Base-by-base conservation (phyloP, 1,140 invertebrate species). In the Polypedilum pembai region DNA sequence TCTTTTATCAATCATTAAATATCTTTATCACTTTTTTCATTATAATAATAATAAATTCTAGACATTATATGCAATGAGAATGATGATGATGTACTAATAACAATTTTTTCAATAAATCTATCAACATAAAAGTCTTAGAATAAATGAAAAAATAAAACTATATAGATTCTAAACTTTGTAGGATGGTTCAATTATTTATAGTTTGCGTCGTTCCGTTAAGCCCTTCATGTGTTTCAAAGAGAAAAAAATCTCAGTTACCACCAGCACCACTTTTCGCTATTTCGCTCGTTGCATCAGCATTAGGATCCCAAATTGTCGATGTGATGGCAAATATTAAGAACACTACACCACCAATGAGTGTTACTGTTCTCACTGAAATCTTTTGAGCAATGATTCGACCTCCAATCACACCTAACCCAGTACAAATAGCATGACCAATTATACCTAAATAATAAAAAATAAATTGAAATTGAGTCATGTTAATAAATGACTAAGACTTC, bases 311-410 rank as follows among this genome's bases (percentile, higher is more conserved):
- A 41, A 80, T 76, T 20, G 82, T 76, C 66, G 81, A 79, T 73
- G 80, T 82, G 45, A 79, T 75, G 65, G 81, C 81, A 76, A 82
- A 82, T 56, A 80, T 77, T 73, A 81, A 72, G 74, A 76, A 40
- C 76, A 82, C 75, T 45, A 75, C 33, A 83, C 85, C 69, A 76
- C 78, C 76, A 77, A 84, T 8, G 77, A 80, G 7, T 87, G 83
- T 76, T 76, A 80, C 0, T 84, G 87, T 78, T 85, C 86, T 1
- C 74, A 77, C 94, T 77, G 96, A 98, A 82, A 99, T 98, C 84
- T 89, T 94, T 82, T 97, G 93, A 73, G 98, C 95, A 75, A 99
- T 91, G 83, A 99, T 92, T 78, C 95, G 86, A 8, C 98, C 98
- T 18, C 96, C 96, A 76, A 99, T 86, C 66, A 99, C 98, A 78